Evolutionary conservation across 2,888 invertebrate genomes (phyloP).

Genomic region (Andrena bicolor): DNA sequence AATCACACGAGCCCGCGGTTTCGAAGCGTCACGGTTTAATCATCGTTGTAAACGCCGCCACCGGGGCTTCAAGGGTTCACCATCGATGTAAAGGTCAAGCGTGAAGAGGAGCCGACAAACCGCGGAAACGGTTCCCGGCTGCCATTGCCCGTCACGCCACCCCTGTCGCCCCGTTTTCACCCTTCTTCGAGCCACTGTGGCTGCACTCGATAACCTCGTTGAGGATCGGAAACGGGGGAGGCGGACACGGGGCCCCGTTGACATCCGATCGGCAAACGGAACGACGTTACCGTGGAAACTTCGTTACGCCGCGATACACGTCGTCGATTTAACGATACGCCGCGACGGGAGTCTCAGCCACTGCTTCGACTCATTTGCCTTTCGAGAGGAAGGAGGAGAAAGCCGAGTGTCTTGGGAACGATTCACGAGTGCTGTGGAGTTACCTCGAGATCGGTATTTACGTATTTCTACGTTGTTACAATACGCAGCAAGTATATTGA

Average conservation of each 20-base stretch:
- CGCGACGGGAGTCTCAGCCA: conserved; percentile 44
- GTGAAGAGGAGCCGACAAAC: conserved; percentile 47
- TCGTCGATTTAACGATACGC: conserved; percentile 60
- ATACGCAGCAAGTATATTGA: too few species aligned
- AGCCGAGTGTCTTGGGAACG: conserved; percentile 6
- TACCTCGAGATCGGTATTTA: conserved; percentile 28
- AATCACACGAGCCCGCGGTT: conserved; percentile 64
- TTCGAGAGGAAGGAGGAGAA: neutral
- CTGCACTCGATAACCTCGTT: conserved; percentile 67
- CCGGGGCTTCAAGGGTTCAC: conserved; percentile 71
- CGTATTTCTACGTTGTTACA: neutral
- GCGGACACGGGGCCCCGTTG: conserved; percentile 71
- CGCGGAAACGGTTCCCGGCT: conserved; percentile 47
- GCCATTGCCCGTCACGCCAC: conserved; percentile 31
- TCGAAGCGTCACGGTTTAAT: conserved; percentile 78
- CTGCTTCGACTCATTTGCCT: conserved; percentile 52
- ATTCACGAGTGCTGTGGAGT: conserved; percentile 24
- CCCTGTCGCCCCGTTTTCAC: neutral
- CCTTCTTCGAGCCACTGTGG: conserved; percentile 17
- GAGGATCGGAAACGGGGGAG: conserved; percentile 40
- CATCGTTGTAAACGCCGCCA: conserved; percentile 78
- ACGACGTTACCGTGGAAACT: conserved; percentile 63
- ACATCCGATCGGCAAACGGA: conserved; percentile 70
- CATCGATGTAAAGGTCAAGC: conserved; percentile 38
- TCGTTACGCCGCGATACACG: conserved; percentile 61